Evolutionary conservation across 2,113 vertebrate genomes (phyloP).

Genomic region (Antigone vipio): DNA sequence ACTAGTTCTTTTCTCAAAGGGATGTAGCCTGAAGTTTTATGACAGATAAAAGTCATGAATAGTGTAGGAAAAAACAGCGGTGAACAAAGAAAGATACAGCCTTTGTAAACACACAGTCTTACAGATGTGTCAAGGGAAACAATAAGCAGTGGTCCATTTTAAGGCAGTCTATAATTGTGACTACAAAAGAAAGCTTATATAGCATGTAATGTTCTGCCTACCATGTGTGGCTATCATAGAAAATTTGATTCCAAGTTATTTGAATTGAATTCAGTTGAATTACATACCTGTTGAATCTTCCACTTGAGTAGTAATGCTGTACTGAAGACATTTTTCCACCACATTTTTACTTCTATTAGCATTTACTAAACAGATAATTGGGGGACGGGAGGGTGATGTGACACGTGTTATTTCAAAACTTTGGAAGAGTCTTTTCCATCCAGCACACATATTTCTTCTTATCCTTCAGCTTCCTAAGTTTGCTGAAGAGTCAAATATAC

Average conservation of each 20-base stretch:
- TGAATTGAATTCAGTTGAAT: background rate
- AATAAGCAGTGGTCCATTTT: background rate
- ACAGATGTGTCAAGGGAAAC: background rate
- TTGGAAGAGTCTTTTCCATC: background rate
- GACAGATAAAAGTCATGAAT: background rate
- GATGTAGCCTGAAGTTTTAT: background rate
- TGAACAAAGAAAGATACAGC: background rate
- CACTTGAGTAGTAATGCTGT: background rate
- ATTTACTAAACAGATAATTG: background rate
- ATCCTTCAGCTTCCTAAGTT: slow-evolving; percentile 68
- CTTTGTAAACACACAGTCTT: background rate
- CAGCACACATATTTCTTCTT: background rate
- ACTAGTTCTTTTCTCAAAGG: background rate
- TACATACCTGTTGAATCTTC: background rate
- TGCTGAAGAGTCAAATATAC: slow-evolving; percentile 57
- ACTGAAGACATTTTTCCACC: background rate
- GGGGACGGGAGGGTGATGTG: rapidly evolving
- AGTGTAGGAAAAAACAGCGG: background rate
- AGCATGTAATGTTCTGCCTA: background rate
- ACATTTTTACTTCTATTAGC: background rate
- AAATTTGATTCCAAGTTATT: background rate
- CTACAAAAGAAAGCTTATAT: background rate
- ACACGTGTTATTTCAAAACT: background rate
- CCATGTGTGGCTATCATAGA: background rate
- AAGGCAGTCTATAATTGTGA: background rate